Conservation (phyloP, 1,140 invertebrate species). For the Nephotettix cincticeps region DNA sequence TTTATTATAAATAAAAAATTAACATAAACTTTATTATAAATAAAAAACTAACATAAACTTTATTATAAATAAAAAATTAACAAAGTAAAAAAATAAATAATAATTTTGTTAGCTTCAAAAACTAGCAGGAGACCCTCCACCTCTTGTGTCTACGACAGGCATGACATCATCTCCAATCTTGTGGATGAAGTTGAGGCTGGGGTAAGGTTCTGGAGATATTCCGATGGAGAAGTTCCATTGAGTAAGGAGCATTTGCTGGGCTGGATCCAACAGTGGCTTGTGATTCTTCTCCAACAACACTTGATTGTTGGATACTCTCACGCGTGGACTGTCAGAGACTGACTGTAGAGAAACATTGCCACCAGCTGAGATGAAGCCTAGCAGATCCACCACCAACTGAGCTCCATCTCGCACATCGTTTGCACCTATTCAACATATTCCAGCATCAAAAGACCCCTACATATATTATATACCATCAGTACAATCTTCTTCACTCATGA, state of each 20-base stretch:
- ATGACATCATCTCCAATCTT: constrained; percentile 56
- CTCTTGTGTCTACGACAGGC: constrained; percentile 8
- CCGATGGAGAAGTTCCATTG: background rate
- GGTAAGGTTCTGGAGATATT: constrained; percentile 49
- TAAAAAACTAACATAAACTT: too few species aligned
- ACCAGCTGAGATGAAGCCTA: background rate
- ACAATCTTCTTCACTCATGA: background rate
- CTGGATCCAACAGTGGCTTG: background rate
- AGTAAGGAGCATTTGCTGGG: background rate
- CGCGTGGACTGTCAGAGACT: background rate
- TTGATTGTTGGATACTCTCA: background rate
- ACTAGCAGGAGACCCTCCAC: background rate
- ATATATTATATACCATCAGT: background rate
- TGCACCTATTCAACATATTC: background rate
- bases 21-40: too few species aligned
- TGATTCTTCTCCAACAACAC: background rate
- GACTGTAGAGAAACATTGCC: background rate
- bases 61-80: too few species aligned
- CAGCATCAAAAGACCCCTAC: background rate
- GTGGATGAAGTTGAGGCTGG: constrained; percentile 58
- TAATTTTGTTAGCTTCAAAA: too few species aligned
- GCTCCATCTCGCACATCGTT: background rate
- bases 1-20: too few species aligned
- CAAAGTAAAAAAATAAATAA: too few species aligned
- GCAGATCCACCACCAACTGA: background rate